Base-by-base conservation (phyloP, 2,113 vertebrate genomes). In the Anas platyrhynchos region DNA sequence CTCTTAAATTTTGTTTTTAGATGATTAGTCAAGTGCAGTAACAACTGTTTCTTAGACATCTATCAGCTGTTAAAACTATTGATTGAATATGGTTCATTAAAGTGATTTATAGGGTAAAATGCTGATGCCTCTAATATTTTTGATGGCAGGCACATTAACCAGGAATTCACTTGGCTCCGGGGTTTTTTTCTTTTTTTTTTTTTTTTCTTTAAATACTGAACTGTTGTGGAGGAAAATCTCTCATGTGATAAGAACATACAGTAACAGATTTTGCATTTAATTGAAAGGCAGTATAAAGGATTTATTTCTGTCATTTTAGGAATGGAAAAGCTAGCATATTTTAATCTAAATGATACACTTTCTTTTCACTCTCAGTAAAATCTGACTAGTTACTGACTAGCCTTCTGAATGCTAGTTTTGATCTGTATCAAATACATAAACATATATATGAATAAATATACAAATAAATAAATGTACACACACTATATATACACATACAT, bases 271-370 rank as follows among this genome's bases (percentile, higher is more conserved):
- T 83, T 91, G 12, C n/a, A 78, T 91, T 91, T 94, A 88, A 84
- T 65, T 69, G 16, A 17, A 67, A 72, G 34, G 6, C 16, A 72
- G 6, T 29, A 63, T 41, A 44, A 79, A 83, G 31, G 4, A 83
- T 89, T 92, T 72, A 86, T 81, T 89, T 74, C 20, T 86, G 23
- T 34, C 11, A 32, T 79, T 94, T 90, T 89, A 76, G 26, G 65
- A 81, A 82, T 22, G 63, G 23, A 76, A 90, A 88, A 69, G 1
- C 7, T 36, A 62, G 2, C 3, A 72, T 83, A 86, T 81, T 91
- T 87, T 78, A 67, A 85, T 73, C 68, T 34, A 87, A 78, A 82
- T 76, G 4, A 56, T 50, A 5, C 26, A 22, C 2, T 44, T 50
- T 61, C 1, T 55, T 73, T 78, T 77, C 67, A 41, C 3, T 77